Evolutionary conservation across 1,140 invertebrate species (phyloP).

Genomic region (Caenorhabditis inopinata): DNA sequence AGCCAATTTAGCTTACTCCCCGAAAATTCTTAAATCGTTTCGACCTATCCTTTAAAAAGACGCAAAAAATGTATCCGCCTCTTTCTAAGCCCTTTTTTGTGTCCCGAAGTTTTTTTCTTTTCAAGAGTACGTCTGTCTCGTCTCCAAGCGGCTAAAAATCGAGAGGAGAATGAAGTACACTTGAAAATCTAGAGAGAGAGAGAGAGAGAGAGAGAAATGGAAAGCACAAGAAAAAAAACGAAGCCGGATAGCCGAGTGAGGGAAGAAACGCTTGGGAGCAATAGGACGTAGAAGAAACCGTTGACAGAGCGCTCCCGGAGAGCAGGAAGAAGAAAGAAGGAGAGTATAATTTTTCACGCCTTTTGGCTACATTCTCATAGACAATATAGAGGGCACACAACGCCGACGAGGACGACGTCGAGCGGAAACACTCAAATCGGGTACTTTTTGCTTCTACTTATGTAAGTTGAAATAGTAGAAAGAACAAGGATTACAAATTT

Average conservation of each 20-base stretch:
- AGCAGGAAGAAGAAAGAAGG: background rate
- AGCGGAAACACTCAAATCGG: background rate
- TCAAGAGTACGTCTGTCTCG: too few species aligned
- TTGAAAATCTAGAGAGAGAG: background rate
- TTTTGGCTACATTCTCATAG: slow-evolving; percentile 23
- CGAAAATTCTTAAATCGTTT: too few species aligned
- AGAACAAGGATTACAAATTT: too few species aligned
- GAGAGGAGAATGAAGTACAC: background rate
- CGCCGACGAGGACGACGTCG: too few species aligned
- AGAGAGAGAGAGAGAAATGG: background rate
- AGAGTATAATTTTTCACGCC: slow-evolving; percentile 24
- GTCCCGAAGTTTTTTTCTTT: too few species aligned
- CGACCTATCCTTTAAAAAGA: background rate
- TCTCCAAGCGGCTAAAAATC: too few species aligned
- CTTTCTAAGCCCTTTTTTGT: background rate
- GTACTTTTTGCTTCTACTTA: too few species aligned
- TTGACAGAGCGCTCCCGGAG: background rate
- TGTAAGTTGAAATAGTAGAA: too few species aligned
- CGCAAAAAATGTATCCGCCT: background rate
- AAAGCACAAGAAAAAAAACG: background rate
- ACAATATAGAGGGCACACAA: background rate
- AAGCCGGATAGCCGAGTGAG: background rate
- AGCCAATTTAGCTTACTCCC: too few species aligned
- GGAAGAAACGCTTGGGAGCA: background rate
- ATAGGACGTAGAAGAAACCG: background rate